phyloP scores from a whole-genome alignment of 2,113 vertebrate genomes.

The Emydocephalus ijimae region DNA sequence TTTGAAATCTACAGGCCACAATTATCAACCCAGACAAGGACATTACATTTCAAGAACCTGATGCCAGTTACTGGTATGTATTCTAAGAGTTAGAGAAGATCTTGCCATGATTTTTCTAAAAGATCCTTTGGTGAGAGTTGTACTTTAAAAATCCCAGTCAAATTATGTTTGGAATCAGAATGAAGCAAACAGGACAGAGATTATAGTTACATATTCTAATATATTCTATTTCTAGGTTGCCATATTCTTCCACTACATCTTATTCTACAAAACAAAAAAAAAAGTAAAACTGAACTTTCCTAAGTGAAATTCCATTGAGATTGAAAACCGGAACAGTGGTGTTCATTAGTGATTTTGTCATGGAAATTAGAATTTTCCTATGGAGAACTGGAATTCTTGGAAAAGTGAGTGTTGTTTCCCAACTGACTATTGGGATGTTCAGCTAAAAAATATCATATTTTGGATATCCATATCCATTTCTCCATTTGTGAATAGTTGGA shows the following conservation, averaged over 20 bases:
- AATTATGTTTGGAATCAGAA: background rate
- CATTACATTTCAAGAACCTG: conserved; percentile 47
- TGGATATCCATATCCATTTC: background rate
- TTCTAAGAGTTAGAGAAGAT: background rate
- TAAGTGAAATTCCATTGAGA: background rate
- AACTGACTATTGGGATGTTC: no score
- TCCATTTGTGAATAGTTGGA: background rate
- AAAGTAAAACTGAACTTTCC: background rate
- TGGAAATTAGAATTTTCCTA: background rate
- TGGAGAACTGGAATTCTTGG: background rate
- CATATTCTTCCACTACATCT: background rate
- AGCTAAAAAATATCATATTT: background rate
- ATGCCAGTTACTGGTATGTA: background rate
- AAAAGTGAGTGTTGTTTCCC: background rate
- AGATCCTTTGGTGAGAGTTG: background rate
- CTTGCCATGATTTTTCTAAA: background rate
- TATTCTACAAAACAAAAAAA: background rate
- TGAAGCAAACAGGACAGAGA: background rate
- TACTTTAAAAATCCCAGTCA: background rate
- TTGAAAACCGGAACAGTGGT: background rate
- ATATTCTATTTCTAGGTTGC: background rate
- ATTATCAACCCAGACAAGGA: background rate
- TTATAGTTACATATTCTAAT: no score
- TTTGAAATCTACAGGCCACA: conserved; percentile 7
- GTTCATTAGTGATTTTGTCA: background rate